These are phyloP conservation scores for Cathartes aura DNA, from an alignment of 2,113 vertebrate species.

Conservation along the genomic window DNA sequence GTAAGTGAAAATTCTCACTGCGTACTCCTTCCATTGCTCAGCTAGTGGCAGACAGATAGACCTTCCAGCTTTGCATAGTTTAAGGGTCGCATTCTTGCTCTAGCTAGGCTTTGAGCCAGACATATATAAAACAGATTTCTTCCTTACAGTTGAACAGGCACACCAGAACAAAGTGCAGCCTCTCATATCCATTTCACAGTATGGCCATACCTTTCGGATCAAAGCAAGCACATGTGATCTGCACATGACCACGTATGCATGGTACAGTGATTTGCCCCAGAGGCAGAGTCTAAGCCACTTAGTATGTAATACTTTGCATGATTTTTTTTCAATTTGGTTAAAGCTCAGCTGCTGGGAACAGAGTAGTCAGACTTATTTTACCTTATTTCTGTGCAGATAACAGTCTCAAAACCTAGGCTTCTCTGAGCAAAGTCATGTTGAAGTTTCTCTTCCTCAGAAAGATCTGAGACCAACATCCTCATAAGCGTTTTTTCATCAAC, in stretches of 20 bases:
- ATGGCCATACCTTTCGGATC: background rate
- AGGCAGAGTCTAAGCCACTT: background rate
- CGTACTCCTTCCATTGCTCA: background rate
- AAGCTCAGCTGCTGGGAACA: background rate
- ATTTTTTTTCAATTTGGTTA: background rate
- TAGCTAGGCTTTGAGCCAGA: background rate
- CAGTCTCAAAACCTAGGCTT: background rate
- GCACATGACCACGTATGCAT: background rate
- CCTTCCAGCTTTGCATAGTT: background rate
- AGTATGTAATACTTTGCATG: background rate
- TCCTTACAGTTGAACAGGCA: background rate
- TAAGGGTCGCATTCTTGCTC: background rate
- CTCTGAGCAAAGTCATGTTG: background rate
- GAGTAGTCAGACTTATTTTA: background rate
- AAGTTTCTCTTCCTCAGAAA: constrained; percentile 24
- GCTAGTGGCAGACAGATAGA: background rate
- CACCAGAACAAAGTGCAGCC: background rate
- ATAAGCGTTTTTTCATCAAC: constrained; percentile 31
- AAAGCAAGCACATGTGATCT: background rate
- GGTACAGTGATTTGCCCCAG: background rate
- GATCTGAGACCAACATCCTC: background rate
- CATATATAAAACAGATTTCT: background rate
- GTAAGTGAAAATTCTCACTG: background rate
- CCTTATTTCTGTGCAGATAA: background rate
- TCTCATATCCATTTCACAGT: rapidly evolving